These are phyloP conservation scores for Papilio dardanus DNA, from an alignment of 1,140 invertebrate genomes.

Conservation along the genomic window DNA sequence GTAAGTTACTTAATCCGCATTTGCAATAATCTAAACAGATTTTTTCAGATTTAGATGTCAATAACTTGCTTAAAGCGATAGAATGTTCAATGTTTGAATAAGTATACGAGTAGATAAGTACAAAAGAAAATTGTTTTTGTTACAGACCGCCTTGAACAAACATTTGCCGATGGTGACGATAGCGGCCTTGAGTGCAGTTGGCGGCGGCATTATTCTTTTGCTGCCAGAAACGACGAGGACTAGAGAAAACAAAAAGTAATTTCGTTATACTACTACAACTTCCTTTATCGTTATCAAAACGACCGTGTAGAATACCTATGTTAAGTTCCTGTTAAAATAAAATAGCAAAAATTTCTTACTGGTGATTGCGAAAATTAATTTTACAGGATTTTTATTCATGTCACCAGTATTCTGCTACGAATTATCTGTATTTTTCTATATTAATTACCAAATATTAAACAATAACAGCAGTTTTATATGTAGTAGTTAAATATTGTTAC, in stretches of 20 bases:
- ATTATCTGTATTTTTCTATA: no score
- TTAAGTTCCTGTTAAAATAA: neutral
- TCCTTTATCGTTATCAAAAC: neutral
- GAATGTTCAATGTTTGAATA: neutral
- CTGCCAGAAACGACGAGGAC: slow-evolving; percentile 83
- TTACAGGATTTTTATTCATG: no score
- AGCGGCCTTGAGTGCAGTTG: slow-evolving; percentile 84
- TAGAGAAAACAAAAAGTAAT: slow-evolving; percentile 58
- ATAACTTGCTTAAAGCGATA: neutral
- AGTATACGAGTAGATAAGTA: neutral
- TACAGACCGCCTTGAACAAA: slow-evolving; percentile 73
- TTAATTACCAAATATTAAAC: no score
- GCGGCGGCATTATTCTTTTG: slow-evolving; percentile 84
- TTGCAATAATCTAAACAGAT: neutral
- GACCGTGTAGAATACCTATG: neutral
- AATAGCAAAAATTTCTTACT: slow-evolving; percentile 8
- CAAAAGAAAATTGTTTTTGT: slow-evolving; percentile 39
- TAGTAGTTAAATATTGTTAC: no score
- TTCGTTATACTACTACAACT: neutral
- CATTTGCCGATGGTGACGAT: slow-evolving; percentile 85
- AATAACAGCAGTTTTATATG: no score
- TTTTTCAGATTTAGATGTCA: neutral
- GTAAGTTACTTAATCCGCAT: slow-evolving; percentile 74
- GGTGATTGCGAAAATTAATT: neutral
- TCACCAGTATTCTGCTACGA: no score